Conservation (phyloP, 1,140 invertebrate species). For the Lordiphosa mommai region DNA sequence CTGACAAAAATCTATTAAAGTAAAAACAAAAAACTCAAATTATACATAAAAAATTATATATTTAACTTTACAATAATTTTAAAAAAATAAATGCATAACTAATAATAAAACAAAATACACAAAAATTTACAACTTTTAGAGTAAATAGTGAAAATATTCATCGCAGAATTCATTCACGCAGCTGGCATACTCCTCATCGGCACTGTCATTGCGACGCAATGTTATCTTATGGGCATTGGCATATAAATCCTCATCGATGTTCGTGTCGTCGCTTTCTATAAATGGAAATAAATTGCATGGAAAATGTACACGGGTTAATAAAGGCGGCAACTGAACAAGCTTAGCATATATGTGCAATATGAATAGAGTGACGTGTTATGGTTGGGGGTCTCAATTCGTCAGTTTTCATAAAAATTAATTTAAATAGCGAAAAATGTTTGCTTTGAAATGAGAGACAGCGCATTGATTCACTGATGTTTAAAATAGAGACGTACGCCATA, state of each 20-base stretch:
- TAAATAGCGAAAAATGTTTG: no score
- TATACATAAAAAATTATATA: constrained; percentile 41
- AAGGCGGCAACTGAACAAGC: not conserved
- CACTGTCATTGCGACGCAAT: constrained; percentile 42
- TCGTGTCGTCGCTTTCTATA: constrained; percentile 51
- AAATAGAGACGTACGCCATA: no score
- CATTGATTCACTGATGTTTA: no score
- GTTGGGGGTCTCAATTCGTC: no score
- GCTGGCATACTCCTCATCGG: constrained; percentile 48
- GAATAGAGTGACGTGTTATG: no score
- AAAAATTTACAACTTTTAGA: constrained; percentile 23
- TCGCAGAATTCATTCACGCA: constrained; percentile 64
- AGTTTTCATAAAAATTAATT: no score
- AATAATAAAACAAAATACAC: constrained; percentile 17
- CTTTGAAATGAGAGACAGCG: no score
- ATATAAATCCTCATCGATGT: constrained; percentile 64
- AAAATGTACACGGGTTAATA: not conserved
- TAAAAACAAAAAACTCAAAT: constrained; percentile 19
- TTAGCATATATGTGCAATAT: not conserved
- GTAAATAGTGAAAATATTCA: constrained; percentile 71
- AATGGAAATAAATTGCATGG: not conserved
- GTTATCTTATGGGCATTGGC: constrained; percentile 73
- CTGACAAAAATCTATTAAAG: not conserved
- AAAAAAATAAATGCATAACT: constrained; percentile 51
- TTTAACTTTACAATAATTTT: constrained; percentile 56